Evolutionary conservation across 2,113 vertebrate genomes (phyloP).

Genomic region (Junco hyemalis): DNA sequence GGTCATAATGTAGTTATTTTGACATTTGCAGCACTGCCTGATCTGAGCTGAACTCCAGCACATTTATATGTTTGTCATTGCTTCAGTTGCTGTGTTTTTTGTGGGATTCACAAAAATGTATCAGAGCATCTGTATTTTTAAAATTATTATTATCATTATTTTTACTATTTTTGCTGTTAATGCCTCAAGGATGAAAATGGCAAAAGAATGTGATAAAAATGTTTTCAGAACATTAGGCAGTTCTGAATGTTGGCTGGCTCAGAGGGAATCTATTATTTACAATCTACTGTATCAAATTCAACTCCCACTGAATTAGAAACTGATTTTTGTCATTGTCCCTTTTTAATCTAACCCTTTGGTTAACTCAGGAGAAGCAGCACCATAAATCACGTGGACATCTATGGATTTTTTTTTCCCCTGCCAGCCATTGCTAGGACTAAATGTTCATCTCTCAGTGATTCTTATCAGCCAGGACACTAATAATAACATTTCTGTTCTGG

Average conservation of each 20-base stretch:
- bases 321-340: conserved; percentile 42
- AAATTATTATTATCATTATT: not conserved
- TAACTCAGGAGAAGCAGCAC: conserved; percentile 32
- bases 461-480: conserved; percentile 42
- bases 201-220: conserved; percentile 9
- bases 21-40: not conserved
- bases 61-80: not conserved
- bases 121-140: not conserved
- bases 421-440: conserved; percentile 43
- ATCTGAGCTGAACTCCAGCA: not conserved
- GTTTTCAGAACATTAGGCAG: conserved; percentile 18
- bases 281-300: conserved; percentile 59
- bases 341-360: conserved; percentile 62
- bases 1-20: not conserved
- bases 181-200: conserved; percentile 10
- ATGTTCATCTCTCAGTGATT: conserved; percentile 48
- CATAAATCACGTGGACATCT: conserved; percentile 63
- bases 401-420: conserved; percentile 43
- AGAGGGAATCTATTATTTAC: conserved; percentile 64
- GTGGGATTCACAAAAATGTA: not conserved
- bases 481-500: conserved; percentile 43
- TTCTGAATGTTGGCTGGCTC: not conserved
- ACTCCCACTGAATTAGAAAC: conserved; percentile 56
- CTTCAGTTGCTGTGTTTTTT: not conserved
- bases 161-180: not conserved